A percentile compares a stretch with the other conserved stretches of the same genome.
These are phyloP conservation scores for Polydrusus tereticollis DNA, from an alignment of 2,888 invertebrate genomes.

Conservation along the genomic window DNA sequence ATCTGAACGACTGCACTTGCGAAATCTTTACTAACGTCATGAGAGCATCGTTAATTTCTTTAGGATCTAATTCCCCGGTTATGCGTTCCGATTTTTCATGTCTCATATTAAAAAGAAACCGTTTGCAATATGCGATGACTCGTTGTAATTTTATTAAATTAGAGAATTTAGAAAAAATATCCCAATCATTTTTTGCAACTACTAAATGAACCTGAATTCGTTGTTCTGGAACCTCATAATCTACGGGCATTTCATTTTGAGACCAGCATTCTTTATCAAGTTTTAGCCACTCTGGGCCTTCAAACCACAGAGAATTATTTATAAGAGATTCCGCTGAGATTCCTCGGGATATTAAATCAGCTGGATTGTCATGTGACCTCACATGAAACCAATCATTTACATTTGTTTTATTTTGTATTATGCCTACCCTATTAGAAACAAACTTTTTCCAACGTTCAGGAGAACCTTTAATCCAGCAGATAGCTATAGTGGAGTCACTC, in stretches of 20 bases:
- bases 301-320: conserved; percentile 17
- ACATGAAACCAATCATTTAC: conserved; percentile 12
- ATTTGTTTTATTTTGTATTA: conserved; percentile 3
- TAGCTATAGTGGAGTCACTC: too few species aligned
- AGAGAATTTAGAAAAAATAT: conserved; percentile 25
- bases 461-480: neutral
- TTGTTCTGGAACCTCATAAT: too few species aligned
- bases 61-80: too few species aligned
- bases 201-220: neutral
- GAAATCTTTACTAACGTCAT: too few species aligned
- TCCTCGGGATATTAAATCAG: conserved; percentile 15
- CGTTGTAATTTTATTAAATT: conserved; percentile 24
- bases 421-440: conserved; percentile 13
- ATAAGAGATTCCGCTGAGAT: neutral
- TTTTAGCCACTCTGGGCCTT: conserved; percentile 16
- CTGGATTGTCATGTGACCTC: conserved; percentile 10
- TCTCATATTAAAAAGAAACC: conserved; percentile 22
- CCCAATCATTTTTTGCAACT: conserved; percentile 1
- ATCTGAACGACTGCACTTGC: conserved; percentile 8
- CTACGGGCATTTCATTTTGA: neutral
- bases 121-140: conserved; percentile 1
- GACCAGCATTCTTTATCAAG: neutral
- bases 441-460: conserved; percentile 6
- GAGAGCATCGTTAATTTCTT: too few species aligned
- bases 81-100: too few species aligned